Conservation (phyloP, 1,140 invertebrate genomes). For the Mercenaria mercenaria region DNA sequence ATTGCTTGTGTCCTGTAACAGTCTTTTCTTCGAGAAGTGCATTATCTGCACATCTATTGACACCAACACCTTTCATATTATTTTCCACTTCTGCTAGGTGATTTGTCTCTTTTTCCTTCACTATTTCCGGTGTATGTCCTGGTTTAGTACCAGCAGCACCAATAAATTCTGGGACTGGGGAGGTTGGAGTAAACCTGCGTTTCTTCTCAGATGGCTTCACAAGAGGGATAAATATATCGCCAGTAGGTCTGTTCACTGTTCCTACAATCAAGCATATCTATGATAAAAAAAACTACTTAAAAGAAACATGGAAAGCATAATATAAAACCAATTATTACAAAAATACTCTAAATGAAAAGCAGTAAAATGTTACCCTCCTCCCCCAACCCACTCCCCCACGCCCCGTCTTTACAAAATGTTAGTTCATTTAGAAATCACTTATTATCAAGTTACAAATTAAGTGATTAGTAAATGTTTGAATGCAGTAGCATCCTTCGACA, state of each 20-base stretch:
- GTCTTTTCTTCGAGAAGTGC: not conserved
- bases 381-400: no score
- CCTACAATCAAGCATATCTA: not conserved
- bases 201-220: not conserved
- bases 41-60: not conserved
- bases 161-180: not conserved
- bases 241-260: not conserved
- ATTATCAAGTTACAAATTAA: no score
- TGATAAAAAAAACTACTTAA: no score
- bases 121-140: not conserved
- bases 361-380: no score
- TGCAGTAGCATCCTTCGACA: no score
- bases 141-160: not conserved
- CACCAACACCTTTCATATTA: not conserved
- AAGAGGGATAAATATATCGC: not conserved
- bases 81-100: not conserved
- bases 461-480: no score
- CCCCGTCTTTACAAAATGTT: no score
- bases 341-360: no score
- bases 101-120: not conserved
- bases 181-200: not conserved
- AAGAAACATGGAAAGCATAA: no score
- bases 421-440: no score
- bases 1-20: not conserved
- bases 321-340: no score